Evolutionary conservation across 2,113 vertebrate species (phyloP), one percentile per base, ranked within the genome.

Genomic region (Apistogramma diplotaenia): DNA sequence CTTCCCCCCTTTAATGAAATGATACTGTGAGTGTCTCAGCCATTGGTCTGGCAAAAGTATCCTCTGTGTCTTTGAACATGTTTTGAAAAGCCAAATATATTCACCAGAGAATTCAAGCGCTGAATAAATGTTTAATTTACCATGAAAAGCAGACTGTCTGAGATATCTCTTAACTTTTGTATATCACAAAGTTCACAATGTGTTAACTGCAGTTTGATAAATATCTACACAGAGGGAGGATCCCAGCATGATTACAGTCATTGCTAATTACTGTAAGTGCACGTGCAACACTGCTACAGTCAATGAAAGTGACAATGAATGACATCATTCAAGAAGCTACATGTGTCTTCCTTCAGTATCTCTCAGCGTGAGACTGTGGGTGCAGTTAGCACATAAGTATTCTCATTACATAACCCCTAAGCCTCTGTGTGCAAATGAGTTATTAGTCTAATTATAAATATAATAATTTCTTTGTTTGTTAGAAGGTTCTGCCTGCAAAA

Each of bases 41-140:
- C 81, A 79, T 81, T 87, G 56, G 40, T 81, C 77, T 89, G 85
- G 76, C 79, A 58, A 33, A 40, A 16, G 27, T 70, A 65, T 74
- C 71, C 29, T 40, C 2, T 86, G 67, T 90, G 85, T 86, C 13
- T 83, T 85, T 91, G 58, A 92, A 85, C 40, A 29, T 65, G 78
- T 85, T 89, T 87, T 81, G 43, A 85, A 84, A 88, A 76, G 75
- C 10, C 37, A 78, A 54, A 7, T 2, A 76, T 82, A 67, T 83
- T 29, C 57, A 87, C n/a, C 4, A 15, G 74, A 55, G 58, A 54
- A 3, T 70, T 76, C 21, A 81, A 18, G 27, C 40, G 19, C 7
- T 27, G 58, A 84, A 81, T 78, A 73, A 79, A 72, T 61, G 74
- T 87, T 84, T 74, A 23, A 61, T 40, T 71, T 60, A 56, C 16